Base-by-base conservation (phyloP, 2,113 vertebrate genomes). In the Pipa parva region DNA sequence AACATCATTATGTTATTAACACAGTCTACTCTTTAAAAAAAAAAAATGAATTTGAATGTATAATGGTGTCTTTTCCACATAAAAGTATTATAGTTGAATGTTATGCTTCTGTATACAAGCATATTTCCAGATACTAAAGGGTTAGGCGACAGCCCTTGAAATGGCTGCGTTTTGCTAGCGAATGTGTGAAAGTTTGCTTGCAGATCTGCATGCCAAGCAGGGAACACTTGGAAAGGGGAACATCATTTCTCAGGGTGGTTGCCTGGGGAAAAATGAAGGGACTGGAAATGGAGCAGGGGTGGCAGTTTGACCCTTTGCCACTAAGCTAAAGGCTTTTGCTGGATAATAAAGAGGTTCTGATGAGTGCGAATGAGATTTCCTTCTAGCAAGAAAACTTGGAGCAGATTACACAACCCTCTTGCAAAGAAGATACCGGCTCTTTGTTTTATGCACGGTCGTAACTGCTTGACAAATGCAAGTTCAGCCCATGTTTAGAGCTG, bases 161-260 rank as follows among this genome's bases (percentile, higher is more conserved):
- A 39, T 52, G 64, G 55, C 54, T 67, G 64, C 31, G 28, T 59
- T 55, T 33, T 50, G n/a, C 50, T 22, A 55, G 25, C 33, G 26
- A 50, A 49, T 50, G 42, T 48, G 54, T 58, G 64, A 67, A 67
- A 36, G 57, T 68, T 56, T 28, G 65, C 15, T 48, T 39, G 46
- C 46, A 39, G 25, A 27, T 68, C 56, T 60, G 65, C 45, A 68
- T 68, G 65, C 65, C 65, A 68, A 68, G 31, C 65, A 68, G 57
- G 65, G 46, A 59, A 39, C 28, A 11, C 52, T 55, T 5, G 37
- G 26, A 48, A 21, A 65, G 37, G 59, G 12, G 65, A 45, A 39
- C 55, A 68, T 33, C 48, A 25, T 58, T 68, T 68, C 46, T 68
- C 46, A 68, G 48, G 56, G 65, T 68, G 65, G 65, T 68, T 68